These are phyloP conservation scores for Euleptes europaea DNA, from an alignment of 2,113 vertebrate species.

Conservation along the genomic window DNA sequence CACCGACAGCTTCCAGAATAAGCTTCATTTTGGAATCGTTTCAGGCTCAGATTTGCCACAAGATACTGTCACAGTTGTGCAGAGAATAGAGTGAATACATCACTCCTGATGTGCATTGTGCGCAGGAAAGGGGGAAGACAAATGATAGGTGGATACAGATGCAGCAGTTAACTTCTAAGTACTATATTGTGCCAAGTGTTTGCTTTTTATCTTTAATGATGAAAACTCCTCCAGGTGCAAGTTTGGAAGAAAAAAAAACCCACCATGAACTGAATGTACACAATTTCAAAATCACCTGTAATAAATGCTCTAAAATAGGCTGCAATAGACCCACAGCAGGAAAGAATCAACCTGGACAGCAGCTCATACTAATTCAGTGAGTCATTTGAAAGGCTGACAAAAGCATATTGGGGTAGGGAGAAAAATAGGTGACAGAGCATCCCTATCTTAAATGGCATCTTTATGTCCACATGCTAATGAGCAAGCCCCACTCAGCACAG, in stretches of 20 bases:
- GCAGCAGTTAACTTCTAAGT: slow-evolving; percentile 3
- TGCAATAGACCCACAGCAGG: slow-evolving; percentile 6
- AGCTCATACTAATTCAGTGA: too few species aligned
- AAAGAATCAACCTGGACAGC: slow-evolving; percentile 11
- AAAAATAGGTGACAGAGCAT: too few species aligned
- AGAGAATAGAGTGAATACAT: slow-evolving; percentile 30
- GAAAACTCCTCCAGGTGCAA: neutral
- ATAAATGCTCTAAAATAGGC: slow-evolving; percentile 18
- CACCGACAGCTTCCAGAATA: slow-evolving; percentile 24
- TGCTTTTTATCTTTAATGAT: slow-evolving; percentile 15
- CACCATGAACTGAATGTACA: neutral
- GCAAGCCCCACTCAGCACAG: too few species aligned
- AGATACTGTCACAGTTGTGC: slow-evolving; percentile 14
- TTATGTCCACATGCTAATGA: neutral
- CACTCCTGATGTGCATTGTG: slow-evolving; percentile 3
- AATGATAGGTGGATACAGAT: slow-evolving; percentile 25
- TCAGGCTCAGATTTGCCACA: slow-evolving; percentile 26
- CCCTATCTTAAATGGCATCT: too few species aligned
- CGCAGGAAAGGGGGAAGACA: neutral
- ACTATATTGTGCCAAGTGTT: neutral
- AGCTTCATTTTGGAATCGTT: slow-evolving; percentile 42
- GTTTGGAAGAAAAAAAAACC: neutral
- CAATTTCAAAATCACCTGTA: slow-evolving; percentile 27
- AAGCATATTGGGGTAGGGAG: neutral
- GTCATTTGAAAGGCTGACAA: neutral